Evolutionary conservation across 1,140 invertebrate genomes (phyloP).

Genomic region (Drosophila fuyamai): DNA sequence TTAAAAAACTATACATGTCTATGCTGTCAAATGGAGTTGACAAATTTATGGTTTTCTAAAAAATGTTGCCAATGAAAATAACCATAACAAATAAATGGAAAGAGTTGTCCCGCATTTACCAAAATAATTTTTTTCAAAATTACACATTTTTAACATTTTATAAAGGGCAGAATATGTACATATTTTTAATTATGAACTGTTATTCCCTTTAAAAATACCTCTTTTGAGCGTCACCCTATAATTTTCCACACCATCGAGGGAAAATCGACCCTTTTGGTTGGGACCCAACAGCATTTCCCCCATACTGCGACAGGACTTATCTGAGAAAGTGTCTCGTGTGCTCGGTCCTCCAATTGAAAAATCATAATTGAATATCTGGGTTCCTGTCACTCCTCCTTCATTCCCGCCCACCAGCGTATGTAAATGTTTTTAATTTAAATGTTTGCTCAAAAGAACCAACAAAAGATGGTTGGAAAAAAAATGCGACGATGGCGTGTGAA

Average conservation of each 20-base stretch:
- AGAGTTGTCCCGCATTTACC: too few species aligned
- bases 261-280: constrained; percentile 6
- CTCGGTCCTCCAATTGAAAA: constrained; percentile 59
- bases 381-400: constrained; percentile 54
- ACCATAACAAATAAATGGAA: too few species aligned
- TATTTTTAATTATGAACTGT: neutral
- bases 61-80: too few species aligned
- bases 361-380: constrained; percentile 80
- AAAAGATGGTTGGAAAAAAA: constrained; percentile 52
- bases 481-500: constrained; percentile 82
- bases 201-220: neutral
- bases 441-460: constrained; percentile 72
- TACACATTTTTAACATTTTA: too few species aligned
- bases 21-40: too few species aligned
- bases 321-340: constrained; percentile 59
- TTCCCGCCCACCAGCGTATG: constrained; percentile 44
- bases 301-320: constrained; percentile 50
- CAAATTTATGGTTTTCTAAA: too few species aligned
- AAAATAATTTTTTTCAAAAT: too few species aligned
- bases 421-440: constrained; percentile 83
- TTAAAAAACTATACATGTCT: too few species aligned
- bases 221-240: neutral
- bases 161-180: too few species aligned
- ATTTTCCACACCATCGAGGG: neutral
- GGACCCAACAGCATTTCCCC: neutral